Percentiles rank a stretch among this genome's conserved stretches.
Evolutionary conservation across 2,888 invertebrate genomes (phyloP).

Genomic region (Seira ritae): DNA sequence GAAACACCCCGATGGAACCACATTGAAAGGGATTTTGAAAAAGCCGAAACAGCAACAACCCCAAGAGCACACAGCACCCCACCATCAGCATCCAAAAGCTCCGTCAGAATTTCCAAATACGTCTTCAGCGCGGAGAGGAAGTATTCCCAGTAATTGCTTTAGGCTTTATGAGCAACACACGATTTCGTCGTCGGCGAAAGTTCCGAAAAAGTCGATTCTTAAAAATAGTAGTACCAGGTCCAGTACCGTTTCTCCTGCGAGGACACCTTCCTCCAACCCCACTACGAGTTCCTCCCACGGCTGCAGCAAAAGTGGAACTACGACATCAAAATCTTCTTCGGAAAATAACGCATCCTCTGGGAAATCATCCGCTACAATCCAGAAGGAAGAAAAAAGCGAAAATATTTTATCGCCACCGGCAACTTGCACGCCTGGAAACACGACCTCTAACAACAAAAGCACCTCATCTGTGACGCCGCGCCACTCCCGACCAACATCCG

Average conservation of each 20-base stretch:
- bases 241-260: too few species aligned
- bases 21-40: slow-evolving; percentile 65
- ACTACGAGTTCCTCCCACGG: too few species aligned
- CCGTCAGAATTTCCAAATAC: slow-evolving; percentile 34
- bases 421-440: not conserved
- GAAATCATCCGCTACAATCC: slow-evolving; percentile 30
- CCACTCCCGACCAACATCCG: slow-evolving; percentile 46
- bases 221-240: slow-evolving; percentile 48
- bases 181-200: slow-evolving; percentile 66
- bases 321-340: not conserved
- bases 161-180: slow-evolving; percentile 61
- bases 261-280: too few species aligned
- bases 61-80: not conserved
- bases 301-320: not conserved
- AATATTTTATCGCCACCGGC: slow-evolving; percentile 19
- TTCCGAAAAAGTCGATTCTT: slow-evolving; percentile 57
- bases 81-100: not conserved
- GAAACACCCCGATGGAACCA: slow-evolving; percentile 49
- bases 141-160: slow-evolving; percentile 63
- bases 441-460: slow-evolving; percentile 22
- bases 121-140: slow-evolving; percentile 52
- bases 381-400: slow-evolving; percentile 48
- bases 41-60: slow-evolving; percentile 50
- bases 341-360: slow-evolving; percentile 37
- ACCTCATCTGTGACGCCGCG: slow-evolving; percentile 22